Base-by-base conservation (phyloP, 2,888 invertebrate genomes). In the Heliconius aoede region DNA sequence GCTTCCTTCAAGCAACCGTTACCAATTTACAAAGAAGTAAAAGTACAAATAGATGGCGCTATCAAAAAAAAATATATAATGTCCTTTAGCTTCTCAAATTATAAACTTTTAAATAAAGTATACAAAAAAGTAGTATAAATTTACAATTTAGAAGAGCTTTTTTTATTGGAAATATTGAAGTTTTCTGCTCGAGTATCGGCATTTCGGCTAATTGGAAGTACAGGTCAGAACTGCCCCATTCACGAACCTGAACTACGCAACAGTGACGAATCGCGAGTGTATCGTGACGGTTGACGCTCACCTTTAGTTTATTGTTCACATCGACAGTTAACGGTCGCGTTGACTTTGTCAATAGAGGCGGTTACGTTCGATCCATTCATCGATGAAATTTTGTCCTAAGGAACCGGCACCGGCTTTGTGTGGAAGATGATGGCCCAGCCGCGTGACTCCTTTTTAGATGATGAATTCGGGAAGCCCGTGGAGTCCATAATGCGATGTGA, bases 401-500 rank as follows among this genome's bases (percentile, higher is more conserved):
- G 72, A 83, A 85, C 84, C 83, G 82, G 85, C 81, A 81, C 82
- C 83, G 82, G 83, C 83, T 80, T 81, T 80, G 78, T 85, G 84
- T 81, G 76, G 80, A 88, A 81, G 80, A 91, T 91, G 91, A 87
- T 88, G 80, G 89, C 89, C 84, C 86, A 87, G 81, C 82, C 85
- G 65, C 80, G 84, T 80, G 85, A 89, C 85, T 81, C 71, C 84
- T 84, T 69, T 64, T 81, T 84, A 80, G 90, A 87, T 76, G 90
- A 90, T 73, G 92, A 89, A 84, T 93, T 93, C 80, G 88, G 88
- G 79, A 88, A 86, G 81, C 91, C 94, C 68, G 93, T 94, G 72
- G 94, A 94, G 86, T 91, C 93, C 26, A 92, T 94, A 79, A 94
- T 94, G 94, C 88, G 89, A 83, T 93, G 93, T 84, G 93, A 93